Evolutionary conservation across 2,888 invertebrate genomes (phyloP), one percentile per base, ranked within the genome.

Genomic region (Harpalus rufipes): DNA sequence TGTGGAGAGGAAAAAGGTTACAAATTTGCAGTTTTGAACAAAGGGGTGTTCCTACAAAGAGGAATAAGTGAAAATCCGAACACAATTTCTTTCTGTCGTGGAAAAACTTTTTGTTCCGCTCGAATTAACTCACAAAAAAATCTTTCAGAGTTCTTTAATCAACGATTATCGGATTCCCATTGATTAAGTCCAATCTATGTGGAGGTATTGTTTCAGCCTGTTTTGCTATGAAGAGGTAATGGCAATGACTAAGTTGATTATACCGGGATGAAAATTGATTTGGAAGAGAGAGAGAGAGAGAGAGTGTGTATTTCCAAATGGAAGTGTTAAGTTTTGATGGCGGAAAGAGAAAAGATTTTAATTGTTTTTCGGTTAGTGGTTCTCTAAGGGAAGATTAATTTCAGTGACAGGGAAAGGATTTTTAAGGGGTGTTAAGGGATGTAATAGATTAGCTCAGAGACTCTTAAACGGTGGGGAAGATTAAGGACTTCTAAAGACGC

Each of bases 171-270:
- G 25, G 56, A 58, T 58, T 78, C 58, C 18, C 18, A 56, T 78
- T 78, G 78, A 78, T 78, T 78, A 78, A 78, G 56, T 25, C 25
- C 78, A 78, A 58, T 78, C 25, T 78, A 58, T 51, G 58, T 78
- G 32, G 63, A 21, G 7, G 25, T 39, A 68, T 68, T n/a, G 25
- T 78, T 78, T 56, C 56, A 8, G 2, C 51, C 12, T 78, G 78
- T 78, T 58, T 78, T 78, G 56, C 21, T 78, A 18, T 25, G 51
- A 8, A 56, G 56, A 58, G 58, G 56, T 25, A 25, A 79, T 39
- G 58, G 16, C 79, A 25, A 79, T 61, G 58, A 39, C 79, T 79
- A 79, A 79, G 32, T 61, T 59, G 25, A 79, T 79, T 79, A 79
- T 59, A 59, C 10, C n/a, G 59, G 79, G 32, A 32, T 32, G 6